Evolutionary conservation across 2,113 vertebrate species (phyloP).

Genomic region (Peromyscus maniculatus): DNA sequence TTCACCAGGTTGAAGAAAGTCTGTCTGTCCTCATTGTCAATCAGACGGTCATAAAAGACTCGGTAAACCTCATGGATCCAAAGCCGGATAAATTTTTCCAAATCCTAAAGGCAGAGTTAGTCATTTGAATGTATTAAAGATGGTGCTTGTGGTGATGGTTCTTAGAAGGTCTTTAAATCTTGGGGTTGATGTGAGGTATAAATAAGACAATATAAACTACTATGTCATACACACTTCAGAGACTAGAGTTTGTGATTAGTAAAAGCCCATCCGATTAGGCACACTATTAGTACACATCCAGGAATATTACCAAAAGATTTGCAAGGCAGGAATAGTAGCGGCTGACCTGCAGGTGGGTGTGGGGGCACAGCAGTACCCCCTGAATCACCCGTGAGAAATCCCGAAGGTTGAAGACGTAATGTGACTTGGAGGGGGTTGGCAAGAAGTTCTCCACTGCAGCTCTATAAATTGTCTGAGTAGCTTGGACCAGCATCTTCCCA

Average conservation of each 20-base stretch:
- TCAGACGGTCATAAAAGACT: slow-evolving; percentile 96
- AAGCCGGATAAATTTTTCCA: slow-evolving; percentile 94
- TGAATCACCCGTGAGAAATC: slow-evolving; percentile 95
- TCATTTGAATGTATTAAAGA: slow-evolving; percentile 29
- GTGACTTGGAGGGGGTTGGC: slow-evolving; percentile 96
- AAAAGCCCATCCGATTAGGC: neutral
- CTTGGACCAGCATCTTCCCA: slow-evolving; percentile 94
- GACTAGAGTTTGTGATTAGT: neutral
- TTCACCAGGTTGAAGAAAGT: slow-evolving; percentile 93
- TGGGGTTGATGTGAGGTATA: neutral
- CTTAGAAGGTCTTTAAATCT: slow-evolving; percentile 1
- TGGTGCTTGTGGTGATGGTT: neutral
- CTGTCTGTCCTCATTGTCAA: slow-evolving; percentile 91
- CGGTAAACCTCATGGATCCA: slow-evolving; percentile 97
- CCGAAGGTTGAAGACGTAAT: slow-evolving; percentile 96
- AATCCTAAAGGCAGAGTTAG: slow-evolving; percentile 88
- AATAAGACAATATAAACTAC: slow-evolving; percentile 25
- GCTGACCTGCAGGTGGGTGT: slow-evolving; percentile 93
- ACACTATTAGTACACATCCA: neutral
- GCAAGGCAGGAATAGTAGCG: neutral
- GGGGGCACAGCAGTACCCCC: slow-evolving; percentile 93
- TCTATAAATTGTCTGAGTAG: slow-evolving; percentile 93
- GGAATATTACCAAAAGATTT: neutral
- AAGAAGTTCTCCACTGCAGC: slow-evolving; percentile 92
- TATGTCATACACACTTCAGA: neutral